phyloP scores from a whole-genome alignment of 2,113 vertebrate species.

The Eclectus roratus region DNA sequence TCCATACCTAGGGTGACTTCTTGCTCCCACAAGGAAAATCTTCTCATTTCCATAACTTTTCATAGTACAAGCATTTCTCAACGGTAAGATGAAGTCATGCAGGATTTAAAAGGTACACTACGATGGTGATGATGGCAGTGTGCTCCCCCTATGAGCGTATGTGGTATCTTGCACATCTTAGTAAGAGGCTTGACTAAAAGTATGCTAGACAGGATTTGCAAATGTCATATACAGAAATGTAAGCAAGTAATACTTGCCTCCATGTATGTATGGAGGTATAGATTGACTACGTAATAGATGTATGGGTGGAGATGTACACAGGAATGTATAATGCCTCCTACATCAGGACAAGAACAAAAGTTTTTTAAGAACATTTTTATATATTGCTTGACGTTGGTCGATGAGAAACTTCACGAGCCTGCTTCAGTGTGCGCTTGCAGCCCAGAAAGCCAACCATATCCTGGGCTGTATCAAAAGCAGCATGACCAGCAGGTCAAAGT shows the following conservation, averaged over 20 bases:
- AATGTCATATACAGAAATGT: background rate
- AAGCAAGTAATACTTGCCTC: background rate
- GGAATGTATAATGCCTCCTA: background rate
- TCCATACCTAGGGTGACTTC: background rate
- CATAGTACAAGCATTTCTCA: background rate
- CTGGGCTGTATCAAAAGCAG: background rate
- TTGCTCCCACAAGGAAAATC: background rate
- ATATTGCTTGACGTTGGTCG: background rate
- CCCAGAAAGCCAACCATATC: background rate
- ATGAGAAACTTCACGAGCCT: background rate
- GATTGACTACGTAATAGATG: background rate
- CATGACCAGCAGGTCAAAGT: background rate
- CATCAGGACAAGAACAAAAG: background rate
- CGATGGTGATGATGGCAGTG: accelerated
- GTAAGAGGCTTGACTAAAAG: background rate
- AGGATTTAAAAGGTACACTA: background rate
- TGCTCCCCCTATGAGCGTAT: accelerated
- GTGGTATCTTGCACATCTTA: background rate
- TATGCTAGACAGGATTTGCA: background rate
- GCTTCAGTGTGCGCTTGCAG: background rate
- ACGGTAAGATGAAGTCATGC: background rate
- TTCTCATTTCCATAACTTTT: background rate
- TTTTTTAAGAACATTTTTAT: background rate
- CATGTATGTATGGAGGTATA: accelerated
- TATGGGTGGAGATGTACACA: accelerated